phyloP scores from a whole-genome alignment of 2,888 invertebrate species.

The Cantharis lateralis region DNA sequence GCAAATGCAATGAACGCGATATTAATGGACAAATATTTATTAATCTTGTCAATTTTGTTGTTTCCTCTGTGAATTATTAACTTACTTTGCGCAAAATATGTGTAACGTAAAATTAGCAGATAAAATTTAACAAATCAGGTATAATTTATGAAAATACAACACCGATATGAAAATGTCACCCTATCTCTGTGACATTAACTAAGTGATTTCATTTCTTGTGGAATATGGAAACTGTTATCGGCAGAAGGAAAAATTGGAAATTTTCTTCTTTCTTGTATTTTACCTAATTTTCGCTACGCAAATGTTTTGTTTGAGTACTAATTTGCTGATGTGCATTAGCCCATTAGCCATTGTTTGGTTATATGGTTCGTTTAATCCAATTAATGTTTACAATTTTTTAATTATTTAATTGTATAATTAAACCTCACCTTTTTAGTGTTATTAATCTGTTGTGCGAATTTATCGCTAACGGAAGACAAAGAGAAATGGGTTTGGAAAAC shows the following conservation, averaged over 20 bases:
- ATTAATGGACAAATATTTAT: background rate
- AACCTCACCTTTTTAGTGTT: background rate
- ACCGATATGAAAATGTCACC: background rate
- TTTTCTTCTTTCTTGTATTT: background rate
- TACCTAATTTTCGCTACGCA: background rate
- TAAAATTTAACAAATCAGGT: background rate
- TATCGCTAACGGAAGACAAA: constrained; percentile 42
- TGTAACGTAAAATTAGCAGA: background rate
- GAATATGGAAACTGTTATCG: background rate
- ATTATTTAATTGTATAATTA: background rate
- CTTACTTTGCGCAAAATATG: background rate
- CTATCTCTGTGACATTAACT: background rate
- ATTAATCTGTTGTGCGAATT: background rate
- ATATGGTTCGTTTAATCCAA: background rate
- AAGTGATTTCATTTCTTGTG: background rate
- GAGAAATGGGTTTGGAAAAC: constrained; percentile 57
- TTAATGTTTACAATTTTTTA: background rate
- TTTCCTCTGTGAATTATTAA: background rate
- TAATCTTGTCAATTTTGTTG: background rate
- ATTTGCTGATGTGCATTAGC: background rate
- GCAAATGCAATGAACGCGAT: background rate
- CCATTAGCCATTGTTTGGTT: background rate
- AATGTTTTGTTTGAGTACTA: background rate
- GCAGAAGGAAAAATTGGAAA: background rate
- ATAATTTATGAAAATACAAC: background rate